A percentile compares a stretch with the other conserved stretches of the same genome.
phyloP scores from a whole-genome alignment of 2,113 vertebrate genomes.

The Elgaria multicarinata region DNA sequence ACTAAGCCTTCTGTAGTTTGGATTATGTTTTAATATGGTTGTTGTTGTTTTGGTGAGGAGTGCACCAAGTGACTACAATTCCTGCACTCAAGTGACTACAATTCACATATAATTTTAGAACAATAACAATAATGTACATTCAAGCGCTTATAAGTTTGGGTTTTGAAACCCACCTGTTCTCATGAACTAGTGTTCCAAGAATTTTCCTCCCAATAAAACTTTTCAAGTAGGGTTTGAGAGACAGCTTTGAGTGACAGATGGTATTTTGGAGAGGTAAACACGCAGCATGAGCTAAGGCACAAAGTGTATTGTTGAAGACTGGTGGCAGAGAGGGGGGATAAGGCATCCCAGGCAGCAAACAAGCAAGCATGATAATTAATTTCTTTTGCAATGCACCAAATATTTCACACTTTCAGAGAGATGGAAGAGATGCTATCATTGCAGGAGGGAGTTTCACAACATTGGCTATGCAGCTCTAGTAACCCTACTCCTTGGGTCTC shows the following conservation, averaged over 20 bases:
- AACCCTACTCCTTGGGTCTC: too few relatives aligned
- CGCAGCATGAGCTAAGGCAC: neutral
- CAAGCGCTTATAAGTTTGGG: neutral
- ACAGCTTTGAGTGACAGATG: neutral
- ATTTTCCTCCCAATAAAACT: neutral
- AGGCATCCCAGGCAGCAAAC: neutral
- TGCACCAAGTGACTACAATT: neutral
- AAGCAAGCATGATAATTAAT: neutral
- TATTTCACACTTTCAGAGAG: conserved; percentile 17
- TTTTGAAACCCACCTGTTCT: conserved; percentile 23
- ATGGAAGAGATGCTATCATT: neutral
- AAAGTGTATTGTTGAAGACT: conserved; percentile 3
- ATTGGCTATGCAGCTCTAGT: too few relatives aligned
- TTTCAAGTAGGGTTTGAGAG: neutral
- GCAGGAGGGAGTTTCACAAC: too few relatives aligned
- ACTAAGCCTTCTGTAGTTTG: neutral
- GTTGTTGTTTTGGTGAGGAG: neutral
- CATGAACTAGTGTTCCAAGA: neutral
- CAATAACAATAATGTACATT: too few relatives aligned
- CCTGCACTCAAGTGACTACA: neutral
- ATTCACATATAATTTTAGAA: neutral
- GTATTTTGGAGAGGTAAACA: conserved; percentile 4
- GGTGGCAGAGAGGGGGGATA: neutral
- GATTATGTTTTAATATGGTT: neutral
- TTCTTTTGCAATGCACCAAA: neutral